Base-by-base conservation (phyloP, 1,140 invertebrate species). In the Ephestia elutella region DNA sequence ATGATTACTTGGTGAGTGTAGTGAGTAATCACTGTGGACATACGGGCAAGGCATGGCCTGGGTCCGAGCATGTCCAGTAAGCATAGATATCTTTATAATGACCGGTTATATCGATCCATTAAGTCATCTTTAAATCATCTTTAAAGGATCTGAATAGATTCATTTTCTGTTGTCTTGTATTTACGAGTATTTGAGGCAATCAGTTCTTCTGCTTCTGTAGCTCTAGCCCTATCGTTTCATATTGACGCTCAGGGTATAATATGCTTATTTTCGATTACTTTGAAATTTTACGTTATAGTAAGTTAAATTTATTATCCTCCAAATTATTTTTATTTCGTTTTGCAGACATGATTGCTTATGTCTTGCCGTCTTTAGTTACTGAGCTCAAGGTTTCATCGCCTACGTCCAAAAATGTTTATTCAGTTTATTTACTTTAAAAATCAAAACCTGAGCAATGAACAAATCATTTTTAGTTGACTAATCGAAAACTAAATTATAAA, bases 1-100 rank as follows among this genome's bases (percentile, higher is more conserved):
- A n/a, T 25, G 19, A 53, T 53, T 53, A 53, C 21, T 25, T 53
- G 7, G 19, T 11, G 5, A 49, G 48, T 50, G 19, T 50, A n/a
- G n/a, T n/a, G n/a, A 53, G 13, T 53, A 44, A 44, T 44, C 38
- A 44, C n/a, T 44, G 38, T 44, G 13, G 38, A 44, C 38, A 44
- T 44, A 44, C 38, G 15, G 38, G 38, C 15, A 15, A 44, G n/a
- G 38, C 38, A 4, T 44, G 38, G 38, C 15, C 2, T 3, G 38
- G 38, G n/a, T 44, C 0, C 10, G 13, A 5, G 38, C 2, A 44
- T 25, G 38, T 13, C n/a, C 5, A 15, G 13, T n/a, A n/a, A n/a
- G 38, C n/a, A 10, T 44, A 5, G 38, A 44, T 15, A 44, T 44
- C 10, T 44, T 5, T 9, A 44, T 44, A 5, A 44, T 17, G 15